Conservation (phyloP, 30 jellyfish, hydroid and myxozoan species). For the Pseudorhiza aurosa region DNA sequence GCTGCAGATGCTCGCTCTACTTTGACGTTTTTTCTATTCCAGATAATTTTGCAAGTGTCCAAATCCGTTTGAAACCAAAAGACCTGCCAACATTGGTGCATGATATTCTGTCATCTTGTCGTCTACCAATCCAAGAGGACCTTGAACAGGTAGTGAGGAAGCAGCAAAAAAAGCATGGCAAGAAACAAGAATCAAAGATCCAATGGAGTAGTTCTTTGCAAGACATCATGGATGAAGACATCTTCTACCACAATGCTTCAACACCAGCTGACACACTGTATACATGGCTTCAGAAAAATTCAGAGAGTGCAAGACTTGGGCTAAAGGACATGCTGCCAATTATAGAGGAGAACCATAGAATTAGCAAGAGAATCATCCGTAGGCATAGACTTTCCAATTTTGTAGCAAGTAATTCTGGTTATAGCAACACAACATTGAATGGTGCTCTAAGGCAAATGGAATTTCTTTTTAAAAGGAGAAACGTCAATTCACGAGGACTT, state of each 20-base stretch:
- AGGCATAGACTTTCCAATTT: conserved; percentile 51
- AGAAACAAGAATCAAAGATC: conserved; percentile 3
- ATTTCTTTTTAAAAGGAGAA: conserved; percentile 51
- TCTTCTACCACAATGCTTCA: conserved; percentile 7
- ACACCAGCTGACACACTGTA: conserved; percentile 29
- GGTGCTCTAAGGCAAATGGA: conserved; percentile 80
- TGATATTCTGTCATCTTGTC: conserved; percentile 53
- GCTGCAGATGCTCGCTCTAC: too few relatives aligned
- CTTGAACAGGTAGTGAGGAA: conserved; percentile 33
- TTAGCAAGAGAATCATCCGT: conserved; percentile 42
- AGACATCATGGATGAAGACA: conserved; percentile 54
- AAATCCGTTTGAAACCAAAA: conserved; percentile 38
- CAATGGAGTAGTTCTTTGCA: conserved; percentile 45
- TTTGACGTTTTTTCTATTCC: not conserved
- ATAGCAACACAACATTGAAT: conserved; percentile 53
- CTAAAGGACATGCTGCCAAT: conserved; percentile 32
- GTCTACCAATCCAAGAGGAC: conserved; percentile 51
- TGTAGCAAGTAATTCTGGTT: conserved; percentile 36
- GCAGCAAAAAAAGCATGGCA: not conserved
- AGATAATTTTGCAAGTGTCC: conserved; percentile 42
- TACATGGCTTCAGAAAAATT: conserved; percentile 50
- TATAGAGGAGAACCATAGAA: conserved; percentile 48
- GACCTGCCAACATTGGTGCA: conserved; percentile 59
- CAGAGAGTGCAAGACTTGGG: conserved; percentile 44
- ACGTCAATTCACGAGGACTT: conserved; percentile 42